Conservation (phyloP, 2,113 vertebrate genomes). For the Gymnorhina tibicen region DNA sequence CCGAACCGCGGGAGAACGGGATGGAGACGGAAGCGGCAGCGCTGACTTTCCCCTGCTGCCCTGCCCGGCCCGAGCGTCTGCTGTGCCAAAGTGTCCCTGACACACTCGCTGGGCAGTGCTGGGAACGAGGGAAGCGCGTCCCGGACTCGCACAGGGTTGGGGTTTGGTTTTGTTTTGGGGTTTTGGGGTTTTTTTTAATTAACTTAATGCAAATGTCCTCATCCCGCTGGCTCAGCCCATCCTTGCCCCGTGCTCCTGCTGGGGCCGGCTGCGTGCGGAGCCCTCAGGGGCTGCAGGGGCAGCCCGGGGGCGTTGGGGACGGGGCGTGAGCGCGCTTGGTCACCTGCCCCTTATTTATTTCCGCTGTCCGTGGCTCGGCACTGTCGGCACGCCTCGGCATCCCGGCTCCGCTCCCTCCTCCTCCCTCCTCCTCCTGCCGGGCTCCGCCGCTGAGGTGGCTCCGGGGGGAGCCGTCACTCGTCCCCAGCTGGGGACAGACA, state of each 20-base stretch:
- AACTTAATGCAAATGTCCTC: conserved; percentile 34
- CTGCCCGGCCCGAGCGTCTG: background rate
- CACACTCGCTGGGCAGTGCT: background rate
- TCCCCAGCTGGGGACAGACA: background rate
- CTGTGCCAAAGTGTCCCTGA: conserved; percentile 36
- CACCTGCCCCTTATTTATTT: conserved; percentile 38
- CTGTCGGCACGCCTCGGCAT: background rate
- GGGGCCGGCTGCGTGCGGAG: background rate
- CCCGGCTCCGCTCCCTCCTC: background rate
- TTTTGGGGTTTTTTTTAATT: background rate
- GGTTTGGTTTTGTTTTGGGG: background rate
- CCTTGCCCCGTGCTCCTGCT: background rate
- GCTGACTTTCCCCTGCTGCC: background rate
- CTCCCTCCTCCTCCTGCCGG: background rate
- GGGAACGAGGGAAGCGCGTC: background rate
- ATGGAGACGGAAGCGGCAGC: background rate
- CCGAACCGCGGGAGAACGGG: background rate
- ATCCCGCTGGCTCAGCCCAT: background rate
- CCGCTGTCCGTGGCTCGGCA: background rate
- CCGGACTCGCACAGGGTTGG: background rate
- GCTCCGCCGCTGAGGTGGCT: background rate
- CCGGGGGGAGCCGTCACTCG: background rate
- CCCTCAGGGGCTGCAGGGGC: background rate
- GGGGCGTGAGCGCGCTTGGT: background rate
- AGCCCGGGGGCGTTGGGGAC: background rate